Conservation (phyloP, 2,113 vertebrate genomes). For the Apistogramma diplotaenia region DNA sequence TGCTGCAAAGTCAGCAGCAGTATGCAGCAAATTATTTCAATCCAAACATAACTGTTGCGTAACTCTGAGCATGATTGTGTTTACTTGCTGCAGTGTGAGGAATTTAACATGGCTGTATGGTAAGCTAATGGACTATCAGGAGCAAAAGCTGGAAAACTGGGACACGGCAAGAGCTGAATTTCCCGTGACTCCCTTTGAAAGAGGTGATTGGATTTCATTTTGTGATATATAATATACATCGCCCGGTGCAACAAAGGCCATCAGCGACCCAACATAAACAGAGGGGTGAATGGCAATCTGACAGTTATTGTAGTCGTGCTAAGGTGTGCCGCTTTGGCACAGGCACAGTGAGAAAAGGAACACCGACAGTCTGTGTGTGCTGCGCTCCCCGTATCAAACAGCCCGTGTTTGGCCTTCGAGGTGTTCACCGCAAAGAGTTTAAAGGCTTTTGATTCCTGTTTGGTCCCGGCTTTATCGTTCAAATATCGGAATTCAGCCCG, state of each 20-base stretch:
- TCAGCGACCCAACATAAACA: slow-evolving; percentile 7
- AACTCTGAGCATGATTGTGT: background rate
- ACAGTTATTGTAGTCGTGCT: background rate
- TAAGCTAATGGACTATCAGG: background rate
- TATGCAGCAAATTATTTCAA: background rate
- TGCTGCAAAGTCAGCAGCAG: background rate
- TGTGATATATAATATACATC: slow-evolving; percentile 23
- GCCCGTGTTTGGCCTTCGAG: background rate
- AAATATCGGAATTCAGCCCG: background rate
- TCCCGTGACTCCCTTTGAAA: background rate
- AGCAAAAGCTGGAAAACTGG: background rate
- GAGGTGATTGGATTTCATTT: slow-evolving; percentile 23
- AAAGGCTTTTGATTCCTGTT: background rate
- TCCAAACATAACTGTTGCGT: background rate
- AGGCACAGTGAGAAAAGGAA: slow-evolving; percentile 13
- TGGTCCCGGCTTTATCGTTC: background rate
- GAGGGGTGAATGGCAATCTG: background rate
- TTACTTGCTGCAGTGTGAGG: slow-evolving; percentile 31
- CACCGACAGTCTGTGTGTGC: background rate
- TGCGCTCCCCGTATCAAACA: background rate
- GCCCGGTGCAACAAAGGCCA: background rate
- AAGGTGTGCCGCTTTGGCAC: slow-evolving; percentile 52
- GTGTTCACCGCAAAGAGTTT: background rate
- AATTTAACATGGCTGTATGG: slow-evolving; percentile 27
- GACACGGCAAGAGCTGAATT: background rate